phyloP scores from a whole-genome alignment of 2,888 invertebrate species.

The Cryptophagus acutangulus region DNA sequence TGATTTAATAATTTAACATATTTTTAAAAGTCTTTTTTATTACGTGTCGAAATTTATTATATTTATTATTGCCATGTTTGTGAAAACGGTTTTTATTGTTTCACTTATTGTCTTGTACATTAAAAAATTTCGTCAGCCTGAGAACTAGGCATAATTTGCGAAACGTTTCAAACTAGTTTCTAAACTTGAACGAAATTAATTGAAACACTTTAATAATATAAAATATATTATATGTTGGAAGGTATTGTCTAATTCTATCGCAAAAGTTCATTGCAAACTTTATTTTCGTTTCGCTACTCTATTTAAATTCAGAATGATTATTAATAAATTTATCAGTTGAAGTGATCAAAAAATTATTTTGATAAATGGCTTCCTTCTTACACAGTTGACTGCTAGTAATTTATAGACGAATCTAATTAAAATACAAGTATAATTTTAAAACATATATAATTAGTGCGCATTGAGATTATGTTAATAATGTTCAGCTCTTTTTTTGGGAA shows the following conservation, averaged over 20 bases:
- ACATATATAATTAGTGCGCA: constrained; percentile 5
- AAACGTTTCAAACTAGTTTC: constrained; percentile 25
- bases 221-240: too few relatives aligned
- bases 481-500: constrained; percentile 9
- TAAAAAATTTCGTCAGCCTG: constrained; percentile 33
- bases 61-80: constrained; percentile 29
- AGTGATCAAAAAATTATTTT: constrained; percentile 17
- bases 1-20: constrained; percentile 18
- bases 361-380: constrained; percentile 40
- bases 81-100: constrained; percentile 34
- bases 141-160: constrained; percentile 26
- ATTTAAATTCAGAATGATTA: too few relatives aligned
- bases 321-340: constrained; percentile 8
- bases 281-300: too few relatives aligned
- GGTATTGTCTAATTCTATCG: too few relatives aligned
- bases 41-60: constrained; percentile 13
- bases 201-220: too few relatives aligned
- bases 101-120: constrained; percentile 19
- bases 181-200: constrained; percentile 1
- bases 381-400: constrained; percentile 35
- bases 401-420: constrained; percentile 37
- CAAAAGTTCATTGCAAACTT: too few relatives aligned
- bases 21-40: constrained; percentile 11
- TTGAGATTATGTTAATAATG: constrained; percentile 6
- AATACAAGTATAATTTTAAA: constrained; percentile 22